Conservation (phyloP, 2,113 vertebrate genomes). For the Urocolius indicus region DNA sequence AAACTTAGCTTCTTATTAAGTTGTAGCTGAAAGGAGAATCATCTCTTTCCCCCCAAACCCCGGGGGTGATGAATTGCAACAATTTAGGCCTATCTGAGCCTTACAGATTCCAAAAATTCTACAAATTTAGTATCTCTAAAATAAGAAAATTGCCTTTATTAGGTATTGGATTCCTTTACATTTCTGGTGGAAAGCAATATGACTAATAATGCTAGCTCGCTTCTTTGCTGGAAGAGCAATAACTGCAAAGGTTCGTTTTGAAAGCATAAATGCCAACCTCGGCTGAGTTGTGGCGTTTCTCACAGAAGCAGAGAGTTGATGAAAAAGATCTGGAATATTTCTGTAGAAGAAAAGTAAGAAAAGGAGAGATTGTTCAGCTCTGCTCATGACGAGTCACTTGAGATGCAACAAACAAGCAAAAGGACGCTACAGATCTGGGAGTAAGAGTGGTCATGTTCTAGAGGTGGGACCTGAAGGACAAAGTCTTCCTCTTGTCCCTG, state of each 20-base stretch:
- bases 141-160: background rate
- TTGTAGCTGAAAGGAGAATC: background rate
- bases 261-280: background rate
- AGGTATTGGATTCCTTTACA: background rate
- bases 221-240: background rate
- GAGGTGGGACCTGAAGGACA: background rate
- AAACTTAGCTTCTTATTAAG: background rate
- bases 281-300: background rate
- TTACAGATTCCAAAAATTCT: background rate
- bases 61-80: background rate
- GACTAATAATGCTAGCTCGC: background rate
- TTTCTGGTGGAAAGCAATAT: background rate
- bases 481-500: background rate
- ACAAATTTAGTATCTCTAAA: background rate
- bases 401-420: background rate
- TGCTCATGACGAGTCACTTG: background rate
- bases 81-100: background rate
- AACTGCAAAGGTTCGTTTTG: background rate
- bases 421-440: background rate
- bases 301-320: background rate
- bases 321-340: background rate
- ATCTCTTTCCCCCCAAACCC: background rate
- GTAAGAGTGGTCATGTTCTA: background rate
- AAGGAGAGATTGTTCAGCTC: background rate
- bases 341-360: background rate